Conservation (phyloP, 2,113 vertebrate genomes). For the Laterallus jamaicensis region DNA sequence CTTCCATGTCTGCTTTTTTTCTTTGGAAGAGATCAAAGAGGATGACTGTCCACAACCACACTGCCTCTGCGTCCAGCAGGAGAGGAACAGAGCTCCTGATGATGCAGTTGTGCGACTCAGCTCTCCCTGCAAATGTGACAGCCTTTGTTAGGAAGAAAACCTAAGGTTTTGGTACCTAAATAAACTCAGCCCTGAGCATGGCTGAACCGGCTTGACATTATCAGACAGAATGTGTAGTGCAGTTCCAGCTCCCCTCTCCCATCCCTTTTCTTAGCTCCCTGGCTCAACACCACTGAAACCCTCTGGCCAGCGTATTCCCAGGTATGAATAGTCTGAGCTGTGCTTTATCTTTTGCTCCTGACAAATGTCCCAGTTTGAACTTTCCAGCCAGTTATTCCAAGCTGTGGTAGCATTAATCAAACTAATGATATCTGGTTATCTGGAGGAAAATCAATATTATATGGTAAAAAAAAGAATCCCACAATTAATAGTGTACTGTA, state of each 20-base stretch:
- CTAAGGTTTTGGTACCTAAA: neutral
- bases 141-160: neutral
- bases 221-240: neutral
- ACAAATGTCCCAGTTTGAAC: constrained; percentile 31
- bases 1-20: neutral
- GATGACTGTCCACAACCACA: neutral
- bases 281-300: neutral
- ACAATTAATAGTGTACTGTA: constrained; percentile 2
- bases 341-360: constrained; percentile 9
- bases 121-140: neutral
- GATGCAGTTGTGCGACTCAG: neutral
- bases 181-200: neutral
- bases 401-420: constrained; percentile 49
- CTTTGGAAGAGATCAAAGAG: neutral
- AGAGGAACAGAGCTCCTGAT: neutral
- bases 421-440: constrained; percentile 51
- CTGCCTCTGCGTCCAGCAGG: neutral
- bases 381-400: constrained; percentile 24
- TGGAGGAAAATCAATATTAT: constrained; percentile 48
- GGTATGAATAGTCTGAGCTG: neutral
- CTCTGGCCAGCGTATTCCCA: neutral
- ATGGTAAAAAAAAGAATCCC: neutral
- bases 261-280: neutral
- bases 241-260: neutral
- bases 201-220: neutral